Conservation (phyloP, 2,113 vertebrate genomes). For the Hydrolagus affinis region DNA sequence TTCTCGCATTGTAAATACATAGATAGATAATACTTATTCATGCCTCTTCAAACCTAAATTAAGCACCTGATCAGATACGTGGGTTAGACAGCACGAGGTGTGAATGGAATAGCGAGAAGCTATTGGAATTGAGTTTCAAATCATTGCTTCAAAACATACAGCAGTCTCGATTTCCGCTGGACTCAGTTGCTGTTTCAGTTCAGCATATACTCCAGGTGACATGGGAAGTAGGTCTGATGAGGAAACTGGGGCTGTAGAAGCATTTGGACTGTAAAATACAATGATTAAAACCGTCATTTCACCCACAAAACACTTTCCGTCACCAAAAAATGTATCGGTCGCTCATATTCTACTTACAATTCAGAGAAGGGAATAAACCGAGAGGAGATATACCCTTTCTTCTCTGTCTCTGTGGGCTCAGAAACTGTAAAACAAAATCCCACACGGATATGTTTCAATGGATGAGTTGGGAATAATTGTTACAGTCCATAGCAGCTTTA, state of each 20-base stretch:
- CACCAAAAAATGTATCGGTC: neutral
- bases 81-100: too few species aligned
- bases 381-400: constrained; percentile 76
- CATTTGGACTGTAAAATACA: constrained; percentile 47
- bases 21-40: neutral
- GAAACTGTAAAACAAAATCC: constrained; percentile 44
- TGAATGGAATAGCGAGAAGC: neutral
- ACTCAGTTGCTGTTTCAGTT: constrained; percentile 79
- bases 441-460: neutral
- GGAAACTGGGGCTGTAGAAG: constrained; percentile 58
- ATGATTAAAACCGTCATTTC: neutral
- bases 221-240: constrained; percentile 83
- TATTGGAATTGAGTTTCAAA: neutral
- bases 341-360: constrained; percentile 75
- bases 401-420: constrained; percentile 61
- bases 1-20: neutral
- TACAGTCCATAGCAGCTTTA: neutral
- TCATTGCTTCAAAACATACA: constrained; percentile 52
- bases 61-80: neutral
- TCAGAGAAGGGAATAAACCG: constrained; percentile 86
- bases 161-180: constrained; percentile 74
- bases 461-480: neutral
- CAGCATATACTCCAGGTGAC: constrained; percentile 85
- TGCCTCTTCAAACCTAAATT: neutral
- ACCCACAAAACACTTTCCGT: constrained; percentile 13